These are phyloP conservation scores for Diglossa brunneiventris DNA, from an alignment of 2,113 vertebrate species.

Conservation along the genomic window DNA sequence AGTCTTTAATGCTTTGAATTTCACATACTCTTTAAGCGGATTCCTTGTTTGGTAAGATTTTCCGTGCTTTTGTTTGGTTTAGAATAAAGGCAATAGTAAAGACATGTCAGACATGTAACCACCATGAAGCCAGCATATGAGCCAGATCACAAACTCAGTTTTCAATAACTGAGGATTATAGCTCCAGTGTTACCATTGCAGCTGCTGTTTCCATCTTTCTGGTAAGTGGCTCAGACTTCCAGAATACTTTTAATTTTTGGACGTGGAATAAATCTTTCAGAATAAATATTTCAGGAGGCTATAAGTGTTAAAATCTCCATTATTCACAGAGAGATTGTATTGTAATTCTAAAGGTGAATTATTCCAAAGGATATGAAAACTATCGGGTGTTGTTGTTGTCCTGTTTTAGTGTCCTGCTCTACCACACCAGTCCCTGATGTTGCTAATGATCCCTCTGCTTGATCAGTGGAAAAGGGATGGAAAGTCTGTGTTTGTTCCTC, in stretches of 20 bases:
- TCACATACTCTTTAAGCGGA: background rate
- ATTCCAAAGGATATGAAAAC: background rate
- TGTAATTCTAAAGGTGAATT: background rate
- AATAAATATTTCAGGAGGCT: background rate
- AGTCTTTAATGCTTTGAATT: background rate
- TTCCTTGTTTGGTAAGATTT: background rate
- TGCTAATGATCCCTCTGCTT: background rate
- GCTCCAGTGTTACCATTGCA: background rate
- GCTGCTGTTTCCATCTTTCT: background rate
- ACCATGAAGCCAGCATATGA: background rate
- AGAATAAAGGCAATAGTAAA: background rate
- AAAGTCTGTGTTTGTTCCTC: background rate
- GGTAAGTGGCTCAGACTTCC: background rate
- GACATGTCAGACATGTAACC: accelerated
- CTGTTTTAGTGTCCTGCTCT: background rate
- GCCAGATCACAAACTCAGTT: background rate
- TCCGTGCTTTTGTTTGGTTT: background rate
- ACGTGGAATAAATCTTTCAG: background rate
- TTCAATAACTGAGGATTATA: background rate
- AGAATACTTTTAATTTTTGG: background rate
- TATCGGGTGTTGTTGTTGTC: background rate
- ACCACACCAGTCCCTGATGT: background rate
- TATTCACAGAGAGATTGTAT: background rate
- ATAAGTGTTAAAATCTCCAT: background rate
- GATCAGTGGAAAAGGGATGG: background rate